Conservation (phyloP, 2,888 invertebrate genomes). For the Ochlodes sylvanus region DNA sequence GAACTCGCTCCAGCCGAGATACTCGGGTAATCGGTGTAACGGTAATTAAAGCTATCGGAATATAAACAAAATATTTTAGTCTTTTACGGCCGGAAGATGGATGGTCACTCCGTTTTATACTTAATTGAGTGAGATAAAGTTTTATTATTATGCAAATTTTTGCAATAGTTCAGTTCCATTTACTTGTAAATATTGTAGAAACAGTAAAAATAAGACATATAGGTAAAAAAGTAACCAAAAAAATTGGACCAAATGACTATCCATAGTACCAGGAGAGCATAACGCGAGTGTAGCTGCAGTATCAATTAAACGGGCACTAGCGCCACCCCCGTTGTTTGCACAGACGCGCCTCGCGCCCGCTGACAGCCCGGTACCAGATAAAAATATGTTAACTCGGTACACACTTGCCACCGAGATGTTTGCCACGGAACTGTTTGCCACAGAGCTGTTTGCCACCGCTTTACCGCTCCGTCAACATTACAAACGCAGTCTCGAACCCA, state of each 20-base stretch:
- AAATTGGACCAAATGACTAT: no score
- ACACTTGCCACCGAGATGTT: slow-evolving; percentile 45
- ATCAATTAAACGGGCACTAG: slow-evolving; percentile 67
- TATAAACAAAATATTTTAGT: slow-evolving; percentile 9
- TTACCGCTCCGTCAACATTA: slow-evolving; percentile 61
- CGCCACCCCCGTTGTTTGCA: slow-evolving; percentile 74
- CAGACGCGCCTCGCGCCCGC: slow-evolving; percentile 55
- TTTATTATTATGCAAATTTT: slow-evolving; percentile 3
- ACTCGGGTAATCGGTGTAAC: slow-evolving; percentile 26
- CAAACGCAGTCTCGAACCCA: slow-evolving; percentile 41
- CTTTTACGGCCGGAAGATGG: background rate
- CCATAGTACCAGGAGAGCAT: slow-evolving; percentile 53
- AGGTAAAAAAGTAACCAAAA: no score
- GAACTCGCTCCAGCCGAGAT: slow-evolving; percentile 40
- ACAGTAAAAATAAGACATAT: no score
- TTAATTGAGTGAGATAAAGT: slow-evolving; percentile 24
- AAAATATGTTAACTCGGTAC: slow-evolving; percentile 74
- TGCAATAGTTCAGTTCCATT: slow-evolving; percentile 10
- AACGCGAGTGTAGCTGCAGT: slow-evolving; percentile 62
- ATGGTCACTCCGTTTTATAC: slow-evolving; percentile 1
- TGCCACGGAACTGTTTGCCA: slow-evolving; percentile 42
- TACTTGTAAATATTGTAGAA: no score
- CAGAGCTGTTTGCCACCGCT: slow-evolving; percentile 45
- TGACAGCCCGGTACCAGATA: slow-evolving; percentile 71
- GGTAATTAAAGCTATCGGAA: slow-evolving; percentile 18